A percentile compares a stretch with the other conserved stretches of the same genome.
Evolutionary conservation across 2,888 invertebrate species (phyloP).

Genomic region (Caenorhabditis becei): DNA sequence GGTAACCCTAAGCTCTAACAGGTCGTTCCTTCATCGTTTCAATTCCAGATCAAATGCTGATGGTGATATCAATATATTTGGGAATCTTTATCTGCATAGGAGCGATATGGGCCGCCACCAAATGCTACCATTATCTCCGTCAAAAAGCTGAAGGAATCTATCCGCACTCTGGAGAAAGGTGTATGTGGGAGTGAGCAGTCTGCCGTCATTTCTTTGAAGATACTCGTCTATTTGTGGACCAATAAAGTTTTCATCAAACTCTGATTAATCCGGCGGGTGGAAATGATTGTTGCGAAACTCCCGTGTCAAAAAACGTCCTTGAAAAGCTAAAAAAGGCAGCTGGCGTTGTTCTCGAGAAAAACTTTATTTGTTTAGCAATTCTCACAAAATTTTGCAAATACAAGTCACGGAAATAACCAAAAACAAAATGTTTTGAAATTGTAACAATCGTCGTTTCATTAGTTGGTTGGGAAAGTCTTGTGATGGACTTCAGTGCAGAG

Average conservation of each 20-base stretch:
- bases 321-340: neutral
- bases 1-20: too few species aligned
- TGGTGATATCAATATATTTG: constrained; percentile 73
- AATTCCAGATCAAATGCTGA: constrained; percentile 71
- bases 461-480: constrained; percentile 34
- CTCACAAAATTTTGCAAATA: too few species aligned
- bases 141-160: constrained; percentile 59
- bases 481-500: constrained; percentile 56
- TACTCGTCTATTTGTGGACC: constrained; percentile 33
- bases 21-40: too few species aligned
- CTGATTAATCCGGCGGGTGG: neutral
- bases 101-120: constrained; percentile 73
- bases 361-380: too few species aligned
- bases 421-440: too few species aligned
- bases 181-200: constrained; percentile 65
- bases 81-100: constrained; percentile 70
- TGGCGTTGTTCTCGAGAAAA: too few species aligned
- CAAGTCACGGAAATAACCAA: too few species aligned
- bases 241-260: constrained; percentile 14
- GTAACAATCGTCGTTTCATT: neutral
- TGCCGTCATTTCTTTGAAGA: constrained; percentile 6
- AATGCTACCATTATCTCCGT: constrained; percentile 71
- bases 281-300: neutral
- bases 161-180: constrained; percentile 56
- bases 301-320: neutral